Percentiles rank a stretch among this genome's conserved stretches.
Evolutionary conservation across 2,797 vertebrate species (phyloP).

Genomic region (Ceryle rudis): DNA sequence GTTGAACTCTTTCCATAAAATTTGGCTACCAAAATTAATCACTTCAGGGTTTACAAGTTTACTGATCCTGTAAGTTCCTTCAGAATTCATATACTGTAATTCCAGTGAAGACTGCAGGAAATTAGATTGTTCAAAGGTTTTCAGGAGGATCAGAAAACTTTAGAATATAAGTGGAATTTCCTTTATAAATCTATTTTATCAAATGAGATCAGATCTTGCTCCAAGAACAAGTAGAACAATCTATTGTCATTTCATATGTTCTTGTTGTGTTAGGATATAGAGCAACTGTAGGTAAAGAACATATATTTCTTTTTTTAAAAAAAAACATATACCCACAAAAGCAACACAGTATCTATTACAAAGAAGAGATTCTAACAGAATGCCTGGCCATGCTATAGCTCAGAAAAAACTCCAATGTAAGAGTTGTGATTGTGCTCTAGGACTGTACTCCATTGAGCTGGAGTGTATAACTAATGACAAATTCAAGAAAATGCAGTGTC

Average conservation of each 20-base stretch:
- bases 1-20: not conserved
- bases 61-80: not conserved
- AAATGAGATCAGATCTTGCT: not conserved
- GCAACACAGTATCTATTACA: not conserved
- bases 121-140: not conserved
- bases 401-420: not conserved
- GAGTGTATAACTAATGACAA: not conserved
- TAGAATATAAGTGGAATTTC: not conserved
- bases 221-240: not conserved
- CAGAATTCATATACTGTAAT: not conserved
- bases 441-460: not conserved
- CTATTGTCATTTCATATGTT: not conserved
- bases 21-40: not conserved
- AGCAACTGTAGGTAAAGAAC: not conserved
- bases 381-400: not conserved
- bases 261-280: not conserved
- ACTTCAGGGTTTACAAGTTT: not conserved
- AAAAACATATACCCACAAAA: not conserved
- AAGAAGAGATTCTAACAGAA: not conserved
- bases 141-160: not conserved
- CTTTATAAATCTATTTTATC: not conserved
- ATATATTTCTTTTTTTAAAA: not conserved
- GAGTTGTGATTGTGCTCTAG: not conserved
- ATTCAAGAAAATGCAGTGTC: not conserved
- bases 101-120: not conserved